Conservation (phyloP, 1,140 invertebrate species). For the Platyscapa corneri region DNA sequence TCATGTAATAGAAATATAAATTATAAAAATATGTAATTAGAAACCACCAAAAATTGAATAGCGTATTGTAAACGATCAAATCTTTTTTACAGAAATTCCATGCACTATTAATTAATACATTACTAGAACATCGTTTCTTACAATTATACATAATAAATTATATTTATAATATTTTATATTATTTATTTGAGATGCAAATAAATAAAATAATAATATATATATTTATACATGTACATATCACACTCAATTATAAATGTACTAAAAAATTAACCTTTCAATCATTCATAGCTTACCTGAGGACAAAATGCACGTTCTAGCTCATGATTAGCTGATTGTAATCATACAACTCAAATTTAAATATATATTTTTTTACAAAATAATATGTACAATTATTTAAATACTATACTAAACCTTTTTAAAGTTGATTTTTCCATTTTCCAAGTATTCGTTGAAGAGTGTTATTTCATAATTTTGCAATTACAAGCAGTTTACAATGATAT, state of each 20-base stretch:
- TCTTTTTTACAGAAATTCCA: neutral
- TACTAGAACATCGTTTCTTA: neutral
- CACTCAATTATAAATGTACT: slow-evolving; percentile 4
- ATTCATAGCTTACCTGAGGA: slow-evolving; percentile 34
- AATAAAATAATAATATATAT: neutral
- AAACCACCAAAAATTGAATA: neutral
- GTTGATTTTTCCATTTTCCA: slow-evolving; percentile 34
- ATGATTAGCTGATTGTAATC: slow-evolving; percentile 6
- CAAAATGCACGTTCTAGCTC: slow-evolving; percentile 1
- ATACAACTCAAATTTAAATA: slow-evolving; percentile 23
- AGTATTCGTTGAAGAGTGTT: slow-evolving; percentile 6
- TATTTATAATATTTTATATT: neutral
- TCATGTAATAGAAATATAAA: neutral
- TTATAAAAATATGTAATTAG: neutral
- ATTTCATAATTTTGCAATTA: neutral
- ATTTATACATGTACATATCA: no score
- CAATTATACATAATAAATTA: neutral
- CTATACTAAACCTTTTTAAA: slow-evolving; percentile 26
- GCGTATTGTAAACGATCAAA: no score
- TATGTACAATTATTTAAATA: slow-evolving; percentile 10
- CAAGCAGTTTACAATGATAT: slow-evolving; percentile 7
- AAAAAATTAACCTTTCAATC: neutral
- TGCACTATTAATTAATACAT: neutral
- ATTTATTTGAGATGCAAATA: neutral
- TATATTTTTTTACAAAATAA: neutral